phyloP scores from a whole-genome alignment of 2,797 vertebrate species.

The Tokudaia muenninki region DNA sequence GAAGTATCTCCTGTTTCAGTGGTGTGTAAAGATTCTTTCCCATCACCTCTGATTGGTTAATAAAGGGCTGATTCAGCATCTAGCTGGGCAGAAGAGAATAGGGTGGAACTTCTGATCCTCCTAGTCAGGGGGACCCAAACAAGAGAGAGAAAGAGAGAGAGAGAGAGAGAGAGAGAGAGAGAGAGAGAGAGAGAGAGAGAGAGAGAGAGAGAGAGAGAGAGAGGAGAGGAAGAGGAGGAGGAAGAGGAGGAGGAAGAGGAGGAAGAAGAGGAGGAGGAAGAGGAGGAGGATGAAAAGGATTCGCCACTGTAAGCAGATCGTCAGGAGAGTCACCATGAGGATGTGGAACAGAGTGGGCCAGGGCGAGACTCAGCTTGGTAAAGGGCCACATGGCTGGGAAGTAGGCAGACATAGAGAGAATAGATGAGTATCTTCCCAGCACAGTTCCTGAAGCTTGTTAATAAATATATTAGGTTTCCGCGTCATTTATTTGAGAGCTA shows the following conservation, averaged over 20 bases:
- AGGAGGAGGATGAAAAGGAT: background rate
- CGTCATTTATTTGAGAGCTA: background rate
- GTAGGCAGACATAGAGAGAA: background rate
- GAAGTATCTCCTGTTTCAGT: background rate
- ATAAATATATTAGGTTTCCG: background rate
- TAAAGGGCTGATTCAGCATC: background rate
- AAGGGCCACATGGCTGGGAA: background rate
- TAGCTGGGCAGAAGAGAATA: background rate
- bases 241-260: too few species aligned
- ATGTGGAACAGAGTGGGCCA: background rate
- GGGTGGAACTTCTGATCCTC: background rate
- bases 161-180: too few species aligned
- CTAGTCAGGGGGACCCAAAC: background rate
- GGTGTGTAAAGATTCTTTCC: background rate
- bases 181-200: too few species aligned
- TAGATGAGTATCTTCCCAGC: background rate
- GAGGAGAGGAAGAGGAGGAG: too few species aligned
- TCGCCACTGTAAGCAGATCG: background rate
- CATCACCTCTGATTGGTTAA: background rate
- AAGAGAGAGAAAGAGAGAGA: too few species aligned
- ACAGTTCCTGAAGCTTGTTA: background rate
- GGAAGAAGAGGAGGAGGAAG: background rate
- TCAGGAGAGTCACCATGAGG: background rate
- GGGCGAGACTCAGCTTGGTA: background rate
- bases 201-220: too few species aligned